Conservation (phyloP, 2,797 vertebrate genomes). For the Dermochelys coriacea region DNA sequence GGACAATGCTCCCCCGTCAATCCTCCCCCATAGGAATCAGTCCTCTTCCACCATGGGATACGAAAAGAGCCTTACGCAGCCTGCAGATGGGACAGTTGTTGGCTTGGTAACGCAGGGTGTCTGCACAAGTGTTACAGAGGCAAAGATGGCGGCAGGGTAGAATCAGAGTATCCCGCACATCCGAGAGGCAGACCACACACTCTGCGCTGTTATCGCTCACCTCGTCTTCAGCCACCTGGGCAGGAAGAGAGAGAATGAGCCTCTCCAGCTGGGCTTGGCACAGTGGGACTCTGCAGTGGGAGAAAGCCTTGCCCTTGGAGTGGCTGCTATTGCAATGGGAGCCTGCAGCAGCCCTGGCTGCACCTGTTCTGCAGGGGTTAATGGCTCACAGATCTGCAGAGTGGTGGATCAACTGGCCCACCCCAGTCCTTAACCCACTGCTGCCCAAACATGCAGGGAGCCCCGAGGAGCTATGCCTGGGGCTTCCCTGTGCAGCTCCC, state of each 20-base stretch:
- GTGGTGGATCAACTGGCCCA: too few relatives aligned
- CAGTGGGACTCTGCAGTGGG: neutral
- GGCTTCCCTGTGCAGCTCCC: neutral
- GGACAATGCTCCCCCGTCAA: accelerated
- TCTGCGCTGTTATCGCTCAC: conserved; percentile 98
- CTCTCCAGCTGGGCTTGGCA: accelerated
- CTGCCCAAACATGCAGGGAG: neutral
- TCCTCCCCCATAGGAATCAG: neutral
- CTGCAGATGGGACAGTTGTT: conserved; percentile 99
- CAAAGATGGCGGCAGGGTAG: conserved; percentile 96
- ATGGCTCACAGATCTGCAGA: neutral
- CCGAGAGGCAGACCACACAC: conserved; percentile 97
- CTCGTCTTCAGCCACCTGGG: conserved; percentile 94
- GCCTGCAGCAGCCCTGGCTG: accelerated
- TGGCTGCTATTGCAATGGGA: neutral
- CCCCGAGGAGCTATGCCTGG: neutral
- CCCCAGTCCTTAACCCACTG: neutral
- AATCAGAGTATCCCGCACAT: conserved; percentile 96
- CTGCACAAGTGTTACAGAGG: conserved; percentile 94
- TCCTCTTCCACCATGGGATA: neutral
- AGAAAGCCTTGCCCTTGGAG: neutral
- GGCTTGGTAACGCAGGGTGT: conserved; percentile 96
- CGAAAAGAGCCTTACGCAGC: conserved; percentile 82
- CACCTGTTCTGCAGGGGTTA: neutral
- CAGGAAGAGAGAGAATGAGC: neutral